Evolutionary conservation across 2,113 vertebrate species (phyloP), one percentile per base, ranked within the genome.

Genomic region (Rhodinocichla rosea): DNA sequence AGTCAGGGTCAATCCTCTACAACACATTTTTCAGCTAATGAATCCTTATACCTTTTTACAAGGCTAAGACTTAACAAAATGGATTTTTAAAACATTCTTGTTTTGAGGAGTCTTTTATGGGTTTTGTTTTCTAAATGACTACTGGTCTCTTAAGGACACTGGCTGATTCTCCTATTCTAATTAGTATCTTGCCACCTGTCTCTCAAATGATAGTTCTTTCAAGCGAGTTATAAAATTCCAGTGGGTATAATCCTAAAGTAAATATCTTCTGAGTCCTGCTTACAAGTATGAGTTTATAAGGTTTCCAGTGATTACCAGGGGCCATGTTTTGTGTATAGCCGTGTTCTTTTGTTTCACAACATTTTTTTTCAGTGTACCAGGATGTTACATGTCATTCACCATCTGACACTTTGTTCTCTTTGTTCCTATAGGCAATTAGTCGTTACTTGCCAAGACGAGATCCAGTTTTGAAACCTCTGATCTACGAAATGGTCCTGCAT

Each of bases 401-500:
- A 26, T 63, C 62, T 95, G 49, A 75, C 7, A 3, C n/a, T 89
- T 76, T 35, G 24, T 89, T 86, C 14, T 76, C 30, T 74, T 93
- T 91, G 10, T 68, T 94, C 44, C 42, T 59, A 1, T 91, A 99
- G 99, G 99, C 99, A 81, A 99, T 99, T 96, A 99, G 99, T 97
- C 99, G 97, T 90, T 99, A 99, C 97, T 97, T 99, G 84, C 99
- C 99, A 73, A 98, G 99, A 98, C 98, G 98, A 44, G 99, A 99
- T 97, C 98, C 99, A 40, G 97, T 99, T 84, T 98, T 99, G 96
- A 98, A 99, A 87, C 99, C 99, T 35, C 98, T 99, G 81, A 99
- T 99, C 96, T 99, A 99, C 42, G 99, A 99, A 98, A 99, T 99
- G 99, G 99, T 99, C 96, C 96, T 99, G 60, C 99, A 99, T 20